Base-by-base conservation (phyloP, 2,797 vertebrate genomes). In the Brotula barbata region DNA sequence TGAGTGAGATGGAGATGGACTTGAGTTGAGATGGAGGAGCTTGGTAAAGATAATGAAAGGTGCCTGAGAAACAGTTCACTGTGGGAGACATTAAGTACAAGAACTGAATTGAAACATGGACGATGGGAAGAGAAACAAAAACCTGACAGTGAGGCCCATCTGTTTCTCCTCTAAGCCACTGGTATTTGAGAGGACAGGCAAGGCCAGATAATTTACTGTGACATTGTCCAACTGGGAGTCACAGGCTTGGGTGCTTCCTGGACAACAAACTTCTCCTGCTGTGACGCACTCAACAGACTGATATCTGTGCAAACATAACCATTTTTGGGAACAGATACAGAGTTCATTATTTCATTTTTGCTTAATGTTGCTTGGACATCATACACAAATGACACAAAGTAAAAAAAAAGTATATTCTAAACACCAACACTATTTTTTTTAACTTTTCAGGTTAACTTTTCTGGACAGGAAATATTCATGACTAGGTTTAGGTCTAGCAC, bases 141-240 rank as follows among this genome's bases (percentile, higher is more conserved):
- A 69, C 70, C 78, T 82, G 62, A 83, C 77, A 17, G 77, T 68
- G 81, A 72, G 71, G 74, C 73, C 87, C 88, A 88, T 90, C 89
- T 91, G 89, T 76, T 86, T 85, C 65, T 61, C 64, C 51, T 85
- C 58, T 45, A 46, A 37, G 33, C 49, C 71, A 23, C 52, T 34
- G 17, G 55, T 79, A 80, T 85, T 85, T 83, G 54, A 75, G 69
- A 50, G 51, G 42, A 23, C 60, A 39, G 64, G 25, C 71, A 69
- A n/a, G 20, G 74, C 51, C 76, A 68, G 53, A 65, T 85, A 71
- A 64, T 80, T 83, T 61, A 48, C 56, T 50, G 21, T 71, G 58
- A 86, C 72, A 53, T 48, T 47, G 67, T 75, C 80, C 83, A 86
- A 68, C 37, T 67, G 21, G 42, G 63, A 64, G 64, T 60, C 20